phyloP scores from a whole-genome alignment of 2,113 vertebrate genomes.

The Ptychochromis oligacanthus region DNA sequence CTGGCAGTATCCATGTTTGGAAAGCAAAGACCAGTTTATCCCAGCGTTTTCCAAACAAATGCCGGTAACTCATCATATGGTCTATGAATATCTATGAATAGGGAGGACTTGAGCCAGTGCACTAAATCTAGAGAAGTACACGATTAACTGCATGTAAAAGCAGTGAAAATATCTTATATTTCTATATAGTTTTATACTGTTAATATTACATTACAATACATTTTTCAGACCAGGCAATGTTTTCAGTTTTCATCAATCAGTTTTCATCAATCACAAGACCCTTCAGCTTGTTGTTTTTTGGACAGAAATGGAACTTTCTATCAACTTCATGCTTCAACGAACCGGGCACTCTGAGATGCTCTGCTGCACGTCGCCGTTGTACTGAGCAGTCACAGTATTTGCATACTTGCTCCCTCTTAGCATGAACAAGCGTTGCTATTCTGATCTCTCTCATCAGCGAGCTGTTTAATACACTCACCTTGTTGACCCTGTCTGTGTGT shows the following conservation, averaged over 20 bases:
- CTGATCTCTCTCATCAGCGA: slow-evolving; percentile 8
- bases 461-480: slow-evolving; percentile 10
- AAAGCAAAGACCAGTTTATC: slow-evolving; percentile 27
- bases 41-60: slow-evolving; percentile 8
- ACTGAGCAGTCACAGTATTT: neutral
- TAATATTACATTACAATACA: neutral
- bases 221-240: neutral
- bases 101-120: slow-evolving; percentile 28
- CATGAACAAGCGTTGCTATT: slow-evolving; percentile 15
- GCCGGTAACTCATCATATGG: slow-evolving; percentile 25
- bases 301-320: neutral
- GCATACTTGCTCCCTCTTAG: neutral
- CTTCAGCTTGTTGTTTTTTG: neutral
- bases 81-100: slow-evolving; percentile 16
- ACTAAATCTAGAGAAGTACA: slow-evolving; percentile 1
- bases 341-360: neutral
- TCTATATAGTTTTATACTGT: neutral
- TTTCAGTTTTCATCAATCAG: no score
- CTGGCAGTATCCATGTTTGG: neutral
- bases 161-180: neutral
- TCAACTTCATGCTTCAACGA: neutral
- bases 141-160: neutral
- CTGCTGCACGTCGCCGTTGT: neutral
- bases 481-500: neutral
- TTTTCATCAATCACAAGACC: neutral